A percentile compares a stretch with the other conserved stretches of the same genome.
These are phyloP conservation scores for Notiomystis cincta DNA, from an alignment of 2,113 vertebrate species.

Conservation along the genomic window DNA sequence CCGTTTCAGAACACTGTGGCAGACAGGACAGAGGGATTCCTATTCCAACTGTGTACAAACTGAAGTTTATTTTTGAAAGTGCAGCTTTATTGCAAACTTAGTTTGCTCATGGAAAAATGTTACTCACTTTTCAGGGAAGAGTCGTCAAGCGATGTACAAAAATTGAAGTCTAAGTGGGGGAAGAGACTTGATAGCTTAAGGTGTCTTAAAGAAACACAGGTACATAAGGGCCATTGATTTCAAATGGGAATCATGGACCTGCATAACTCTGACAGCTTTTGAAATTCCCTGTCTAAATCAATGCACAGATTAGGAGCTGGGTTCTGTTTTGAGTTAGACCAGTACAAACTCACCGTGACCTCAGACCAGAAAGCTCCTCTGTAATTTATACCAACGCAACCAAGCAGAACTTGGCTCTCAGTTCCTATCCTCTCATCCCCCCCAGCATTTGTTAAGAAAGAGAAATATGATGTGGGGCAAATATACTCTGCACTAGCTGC, in stretches of 20 bases:
- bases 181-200: background rate
- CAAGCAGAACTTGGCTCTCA: background rate
- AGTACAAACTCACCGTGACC: background rate
- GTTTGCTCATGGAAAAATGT: slow-evolving; percentile 58
- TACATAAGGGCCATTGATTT: background rate
- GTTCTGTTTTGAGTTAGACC: background rate
- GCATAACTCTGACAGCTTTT: background rate
- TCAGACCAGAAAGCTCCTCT: background rate
- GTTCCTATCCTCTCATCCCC: background rate
- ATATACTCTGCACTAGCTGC: background rate
- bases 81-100: slow-evolving; percentile 71
- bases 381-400: accelerated
- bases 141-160: background rate
- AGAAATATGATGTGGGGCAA: background rate
- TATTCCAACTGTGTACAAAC: slow-evolving; percentile 61
- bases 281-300: background rate
- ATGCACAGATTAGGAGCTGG: background rate
- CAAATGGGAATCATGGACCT: background rate
- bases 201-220: background rate
- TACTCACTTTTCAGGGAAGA: slow-evolving; percentile 5
- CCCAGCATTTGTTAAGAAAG: background rate
- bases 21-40: slow-evolving; percentile 64
- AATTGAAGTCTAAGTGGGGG: background rate
- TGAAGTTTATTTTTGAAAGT: slow-evolving; percentile 60
- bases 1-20: slow-evolving; percentile 48